Evolutionary conservation across 1,140 invertebrate genomes (phyloP).

Genomic region (Tachypleus tridentatus): DNA sequence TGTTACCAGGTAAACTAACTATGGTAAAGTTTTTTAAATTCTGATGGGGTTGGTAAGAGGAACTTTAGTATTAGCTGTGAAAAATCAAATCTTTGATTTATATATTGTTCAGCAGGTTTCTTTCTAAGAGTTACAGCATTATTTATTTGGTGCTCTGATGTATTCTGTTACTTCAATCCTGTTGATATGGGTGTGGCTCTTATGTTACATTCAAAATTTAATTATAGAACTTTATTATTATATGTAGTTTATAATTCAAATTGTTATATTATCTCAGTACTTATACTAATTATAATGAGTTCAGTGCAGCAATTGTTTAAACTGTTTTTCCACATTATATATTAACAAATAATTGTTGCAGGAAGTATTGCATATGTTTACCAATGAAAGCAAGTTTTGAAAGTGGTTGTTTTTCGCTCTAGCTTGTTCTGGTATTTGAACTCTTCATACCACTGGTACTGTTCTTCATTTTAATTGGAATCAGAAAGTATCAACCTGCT

Average conservation of each 20-base stretch:
- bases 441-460: slow-evolving; percentile 38
- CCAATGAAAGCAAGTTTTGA: neutral
- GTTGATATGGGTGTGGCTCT: too few species aligned
- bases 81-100: too few species aligned
- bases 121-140: too few species aligned
- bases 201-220: too few species aligned
- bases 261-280: slow-evolving; percentile 2
- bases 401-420: slow-evolving; percentile 24
- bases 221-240: neutral
- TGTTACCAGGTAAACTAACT: too few species aligned
- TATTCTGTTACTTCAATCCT: too few species aligned
- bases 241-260: neutral
- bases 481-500: slow-evolving; percentile 35
- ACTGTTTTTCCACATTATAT: neutral
- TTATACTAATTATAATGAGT: neutral
- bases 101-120: too few species aligned
- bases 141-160: too few species aligned
- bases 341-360: neutral
- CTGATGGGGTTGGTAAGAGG: too few species aligned
- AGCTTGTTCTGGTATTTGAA: slow-evolving; percentile 39
- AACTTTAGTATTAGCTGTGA: too few species aligned
- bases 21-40: too few species aligned
- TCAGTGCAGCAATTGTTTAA: slow-evolving; percentile 1
- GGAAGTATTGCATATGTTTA: slow-evolving; percentile 8
- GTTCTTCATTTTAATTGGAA: slow-evolving; percentile 36